Evolutionary conservation across 2,888 invertebrate species (phyloP).

Genomic region (Thymelicus acteon): DNA sequence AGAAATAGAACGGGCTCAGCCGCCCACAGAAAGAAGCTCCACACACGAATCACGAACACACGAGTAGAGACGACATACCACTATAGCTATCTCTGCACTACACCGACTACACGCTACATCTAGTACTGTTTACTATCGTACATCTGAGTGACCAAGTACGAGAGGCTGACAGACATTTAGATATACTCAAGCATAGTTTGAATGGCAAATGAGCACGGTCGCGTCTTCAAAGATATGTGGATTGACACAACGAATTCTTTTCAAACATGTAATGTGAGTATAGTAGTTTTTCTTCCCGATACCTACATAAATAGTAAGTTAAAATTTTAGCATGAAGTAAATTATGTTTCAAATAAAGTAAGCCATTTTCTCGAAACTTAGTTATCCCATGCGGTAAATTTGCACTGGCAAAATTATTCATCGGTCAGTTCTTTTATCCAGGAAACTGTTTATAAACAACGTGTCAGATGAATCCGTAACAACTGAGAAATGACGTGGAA

Average conservation of each 20-base stretch:
- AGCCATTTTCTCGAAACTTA: no score
- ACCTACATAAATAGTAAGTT: no score
- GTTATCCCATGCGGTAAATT: neutral
- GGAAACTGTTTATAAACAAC: conserved; percentile 8
- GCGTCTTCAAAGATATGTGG: neutral
- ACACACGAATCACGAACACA: conserved; percentile 14
- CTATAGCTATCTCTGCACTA: conserved; percentile 8
- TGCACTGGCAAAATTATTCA: neutral
- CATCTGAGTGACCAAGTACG: conserved; percentile 9
- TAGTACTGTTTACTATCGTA: conserved; percentile 21
- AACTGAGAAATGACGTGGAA: neutral
- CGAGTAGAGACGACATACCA: neutral
- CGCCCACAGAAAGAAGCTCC: conserved; percentile 39
- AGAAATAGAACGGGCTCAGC: conserved; percentile 82
- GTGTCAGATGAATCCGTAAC: conserved; percentile 4
- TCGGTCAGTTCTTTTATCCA: neutral
- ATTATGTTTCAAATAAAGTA: no score
- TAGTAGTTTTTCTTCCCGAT: no score
- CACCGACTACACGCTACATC: neutral
- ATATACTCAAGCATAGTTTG: conserved; percentile 2
- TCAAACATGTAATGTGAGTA: neutral
- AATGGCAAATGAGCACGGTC: neutral
- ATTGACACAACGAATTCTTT: neutral
- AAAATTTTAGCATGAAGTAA: no score
- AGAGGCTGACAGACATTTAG: conserved; percentile 13